These are phyloP conservation scores for Aplysina aerophoba DNA, from an alignment of 37 sponge, comb jelly and placozoan genomes.

Conservation along the genomic window DNA sequence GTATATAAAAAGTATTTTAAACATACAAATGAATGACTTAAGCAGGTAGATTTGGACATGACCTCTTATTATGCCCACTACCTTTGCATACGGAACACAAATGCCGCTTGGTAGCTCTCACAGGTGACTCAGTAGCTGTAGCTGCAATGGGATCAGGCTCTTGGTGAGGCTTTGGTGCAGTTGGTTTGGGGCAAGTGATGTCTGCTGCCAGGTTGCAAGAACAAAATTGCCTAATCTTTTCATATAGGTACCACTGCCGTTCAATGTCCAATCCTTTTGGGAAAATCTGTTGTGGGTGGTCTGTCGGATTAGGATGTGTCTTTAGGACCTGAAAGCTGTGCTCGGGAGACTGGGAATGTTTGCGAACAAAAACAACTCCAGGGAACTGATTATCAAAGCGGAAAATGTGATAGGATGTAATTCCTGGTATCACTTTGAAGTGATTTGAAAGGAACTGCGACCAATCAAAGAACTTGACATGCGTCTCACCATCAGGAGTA, in stretches of 20 bases:
- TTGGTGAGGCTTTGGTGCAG: background rate
- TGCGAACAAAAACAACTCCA: background rate
- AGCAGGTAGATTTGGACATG: slow-evolving; percentile 47
- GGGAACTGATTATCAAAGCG: background rate
- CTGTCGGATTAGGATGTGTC: background rate
- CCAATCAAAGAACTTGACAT: slow-evolving; percentile 17
- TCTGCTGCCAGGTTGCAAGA: background rate
- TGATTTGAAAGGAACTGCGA: background rate
- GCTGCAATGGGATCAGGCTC: background rate
- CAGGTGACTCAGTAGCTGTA: background rate
- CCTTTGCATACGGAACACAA: slow-evolving; percentile 63
- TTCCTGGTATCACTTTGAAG: background rate
- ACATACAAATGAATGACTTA: background rate
- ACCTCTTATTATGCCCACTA: slow-evolving; percentile 71
- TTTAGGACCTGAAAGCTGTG: background rate
- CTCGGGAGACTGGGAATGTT: slow-evolving; percentile 7
- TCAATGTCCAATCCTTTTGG: background rate
- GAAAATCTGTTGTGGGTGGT: background rate
- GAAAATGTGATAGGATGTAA: slow-evolving; percentile 29
- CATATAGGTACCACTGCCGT: slow-evolving; percentile 25
- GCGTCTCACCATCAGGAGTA: background rate
- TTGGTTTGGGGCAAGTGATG: slow-evolving; percentile 12
- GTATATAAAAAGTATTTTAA: background rate
- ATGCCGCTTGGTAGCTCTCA: background rate
- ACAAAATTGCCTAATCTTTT: slow-evolving; percentile 26